Evolutionary conservation across 1,140 invertebrate genomes (phyloP), one percentile per base, ranked within the genome.

Genomic region (Stenopsyche tienmushanensis): DNA sequence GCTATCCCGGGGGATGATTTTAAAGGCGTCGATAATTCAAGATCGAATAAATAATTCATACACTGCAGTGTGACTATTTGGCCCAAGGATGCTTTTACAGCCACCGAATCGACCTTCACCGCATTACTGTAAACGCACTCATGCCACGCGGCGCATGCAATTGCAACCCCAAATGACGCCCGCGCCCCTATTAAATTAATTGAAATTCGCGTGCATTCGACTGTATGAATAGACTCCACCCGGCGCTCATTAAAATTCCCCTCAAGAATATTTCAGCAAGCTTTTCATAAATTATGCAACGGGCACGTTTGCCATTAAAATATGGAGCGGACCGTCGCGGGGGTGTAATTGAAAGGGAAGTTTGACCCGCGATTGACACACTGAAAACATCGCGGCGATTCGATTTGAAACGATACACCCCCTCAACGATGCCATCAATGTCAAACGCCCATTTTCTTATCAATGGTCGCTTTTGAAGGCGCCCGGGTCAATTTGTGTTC

Each of bases 101-200:
- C n/a, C n/a, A 13, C 5, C 25, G 29, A 54, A 62, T 50, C 52
- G 65, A 67, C 65, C 65, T 67, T 67, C 65, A 63, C 59, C 65
- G 60, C 53, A 67, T 63, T 63, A 62, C 54, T 41, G 17, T 15
- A 23, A 67, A 41, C 60, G 42, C 53, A 57, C 41, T 55, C 54
- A 39, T 45, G 25, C 34, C 17, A 23, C 21, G 45, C 53, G 39
- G 5, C 18, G 15, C 65, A 52, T 44, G 53, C 60, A 59, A 67
- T 49, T 53, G 39, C 62, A 41, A 67, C 65, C 65, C 58, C 52
- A 54, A n/a, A 41, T 45, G 10, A 47, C 44, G 34, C 21, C 50
- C 10, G 39, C 9, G 18, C 45, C 53, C 60, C 23, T 58, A 62
- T 41, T 39, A 62, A 62, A 53, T 47, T 20, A 3, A 44, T 21